Evolutionary conservation across 2,113 vertebrate genomes (phyloP), one percentile per base, ranked within the genome.

Genomic region (Upupa epops): DNA sequence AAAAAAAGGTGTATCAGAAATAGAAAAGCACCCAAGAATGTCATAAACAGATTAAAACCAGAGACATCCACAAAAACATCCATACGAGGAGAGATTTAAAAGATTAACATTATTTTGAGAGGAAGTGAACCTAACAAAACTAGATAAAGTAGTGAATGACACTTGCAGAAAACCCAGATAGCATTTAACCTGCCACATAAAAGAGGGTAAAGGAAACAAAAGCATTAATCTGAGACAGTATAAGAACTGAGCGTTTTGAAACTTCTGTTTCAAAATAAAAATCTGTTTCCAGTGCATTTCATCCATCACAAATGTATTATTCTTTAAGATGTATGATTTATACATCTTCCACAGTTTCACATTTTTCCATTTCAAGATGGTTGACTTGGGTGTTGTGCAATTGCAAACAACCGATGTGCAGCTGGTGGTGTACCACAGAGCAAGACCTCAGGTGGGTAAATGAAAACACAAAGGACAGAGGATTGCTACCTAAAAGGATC

Each of bases 41-140:
- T 54, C 55, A 85, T 58, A 68, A 94, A 93, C 75, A 77, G 89
- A 96, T 96, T 95, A 94, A 90, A 93, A 36, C 13, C 63, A 75
- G 58, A 83, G 46, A 91, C 32, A 61, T 63, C 68, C n/a, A n/a
- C n/a, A n/a, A n/a, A n/a, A n/a, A n/a, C 63, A 82, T 79, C 83
- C 78, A 89, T 66, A 79, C 56, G 81, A 85, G 87, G 75, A 94
- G 52, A 89, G 93, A 94, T 93, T 94, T 82, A 83, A 66, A 90
- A 96, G 91, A 95, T 95, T 89, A 95, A 91, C 29, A 56, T 71
- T 42, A 84, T 76, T 87, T 79, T 75, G 48, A 84, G 52, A 85
- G 48, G 81, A 92, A 82, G 34, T 68, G 61, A 69, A 51, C 12
- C 15, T 21, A 88, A 80, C 34, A 79, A 83, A 86, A 83, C 34